Evolutionary conservation across 2,888 invertebrate species (phyloP), one percentile per base, ranked within the genome.

Genomic region (Pachydiplax longipennis): DNA sequence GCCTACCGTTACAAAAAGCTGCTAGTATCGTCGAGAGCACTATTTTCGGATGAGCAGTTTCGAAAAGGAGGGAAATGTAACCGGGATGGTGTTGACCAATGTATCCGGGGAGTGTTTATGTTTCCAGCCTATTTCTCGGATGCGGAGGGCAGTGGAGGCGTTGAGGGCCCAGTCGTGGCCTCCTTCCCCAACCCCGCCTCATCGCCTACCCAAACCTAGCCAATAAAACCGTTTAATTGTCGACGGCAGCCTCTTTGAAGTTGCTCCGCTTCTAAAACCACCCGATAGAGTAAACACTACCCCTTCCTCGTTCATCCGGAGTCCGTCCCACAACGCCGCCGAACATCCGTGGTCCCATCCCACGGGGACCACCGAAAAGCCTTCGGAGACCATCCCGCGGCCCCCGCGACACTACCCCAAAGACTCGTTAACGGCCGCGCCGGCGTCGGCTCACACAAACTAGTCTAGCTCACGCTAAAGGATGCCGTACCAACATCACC

Each of bases 151-250:
- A n/a, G 53, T 18, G 31, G 53, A 58, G 83, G 53, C 53, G 48
- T 18, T 22, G n/a, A 48, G 48, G 82, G 48, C 53, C 83, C 82
- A 10, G 65, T 40, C 81, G 40, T 40, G 44, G 37, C 81, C 82
- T 35, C 83, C 58, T 22, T 35, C 83, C n/a, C 61, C 87, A 18
- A 31, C 35, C 35, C 58, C 22, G 37, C 87, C 58, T 61, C n/a
- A 53, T 18, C 87, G 87, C 37, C 87, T 61, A 87, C 87, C 80
- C 83, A 61, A 83, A 83, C 83, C 83, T 58, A 83, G 83, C 83
- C 87, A 87, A 87, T 87, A 87, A 87, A 87, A 87, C 87, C 10
- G 87, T 87, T 87, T 87, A 87, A 87, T 87, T 87, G 87, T 87
- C 87, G 87, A 65, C 83, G 83, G 83, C 83, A 18, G 22, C 61